Evolutionary conservation across 2,113 vertebrate species (phyloP).

Genomic region (Raja brachyura): DNA sequence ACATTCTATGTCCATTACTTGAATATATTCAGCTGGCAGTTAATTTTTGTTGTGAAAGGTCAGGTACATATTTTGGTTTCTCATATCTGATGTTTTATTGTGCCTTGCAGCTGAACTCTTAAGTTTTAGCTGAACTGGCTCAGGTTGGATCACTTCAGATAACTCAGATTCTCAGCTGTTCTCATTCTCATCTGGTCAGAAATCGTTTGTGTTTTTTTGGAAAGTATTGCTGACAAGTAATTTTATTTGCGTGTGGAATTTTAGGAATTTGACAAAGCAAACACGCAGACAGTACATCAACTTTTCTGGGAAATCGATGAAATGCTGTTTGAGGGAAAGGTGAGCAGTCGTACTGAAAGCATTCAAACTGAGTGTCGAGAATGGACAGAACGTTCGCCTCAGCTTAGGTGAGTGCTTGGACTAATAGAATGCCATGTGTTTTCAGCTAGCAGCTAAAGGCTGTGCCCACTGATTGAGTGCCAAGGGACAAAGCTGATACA

Average conservation of each 20-base stretch:
- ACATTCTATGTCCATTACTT: not conserved
- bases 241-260: slow-evolving; percentile 31
- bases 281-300: slow-evolving; percentile 62
- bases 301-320: slow-evolving; percentile 72
- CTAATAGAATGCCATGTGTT: not conserved
- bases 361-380: slow-evolving; percentile 64
- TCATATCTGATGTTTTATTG: not conserved
- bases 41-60: not conserved
- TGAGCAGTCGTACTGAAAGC: slow-evolving; percentile 56
- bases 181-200: not conserved
- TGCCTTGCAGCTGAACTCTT: not conserved
- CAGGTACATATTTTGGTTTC: not conserved
- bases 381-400: slow-evolving; percentile 64
- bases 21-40: not conserved
- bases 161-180: not conserved
- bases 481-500: too few relatives aligned
- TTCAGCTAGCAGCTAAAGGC: too few relatives aligned
- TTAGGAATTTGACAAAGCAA: slow-evolving; percentile 72
- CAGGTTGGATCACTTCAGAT: not conserved
- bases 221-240: not conserved
- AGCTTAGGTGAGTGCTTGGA: slow-evolving; percentile 59
- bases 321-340: slow-evolving; percentile 72
- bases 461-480: too few relatives aligned
- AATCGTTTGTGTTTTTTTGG: not conserved
- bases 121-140: not conserved